Evolutionary conservation across 2,113 vertebrate species (phyloP), one percentile per base, ranked within the genome.

Genomic region (Mobula hypostoma): DNA sequence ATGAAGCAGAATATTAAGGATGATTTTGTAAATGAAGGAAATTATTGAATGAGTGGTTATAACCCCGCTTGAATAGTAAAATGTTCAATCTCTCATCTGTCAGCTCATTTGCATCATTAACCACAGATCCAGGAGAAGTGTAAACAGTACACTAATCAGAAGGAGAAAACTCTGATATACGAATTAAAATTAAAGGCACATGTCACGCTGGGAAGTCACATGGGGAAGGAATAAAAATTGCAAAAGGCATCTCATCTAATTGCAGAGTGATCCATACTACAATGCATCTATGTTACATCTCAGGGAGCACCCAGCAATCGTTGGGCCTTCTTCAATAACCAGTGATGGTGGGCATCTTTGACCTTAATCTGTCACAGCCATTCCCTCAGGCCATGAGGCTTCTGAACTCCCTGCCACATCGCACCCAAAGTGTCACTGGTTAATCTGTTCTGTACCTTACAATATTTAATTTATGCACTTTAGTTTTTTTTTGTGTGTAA

Each of bases 81-180:
- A n/a, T 66, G 29, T 12, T 36, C n/a, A 32, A 90, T 17, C 85
- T 32, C 6, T 90, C 61, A 88, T 88, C 61, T 61, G 83, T 61
- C 58, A 66, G 58, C 29, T 88, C 29, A 90, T 90, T 90, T 66
- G 85, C 85, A 66, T 90, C 61, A 66, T 90, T 88, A 88, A 88
- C 61, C 61, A 68, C 61, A 66, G 85, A 66, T 66, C 58, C 85
- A 66, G 85, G 58, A 66, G 61, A 90, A 66, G 61, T 68, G 48
- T 32, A 90, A 90, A 90, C 29, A 68, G 61, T 58, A 90, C n/a
- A 90, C 58, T 66, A 61, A 87, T 87, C 14, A 29, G 29, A 68
- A 15, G 61, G 63, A 36, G 61, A n/a, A 90, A 90, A n/a, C 4
- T 74, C 72, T n/a, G 61, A 68, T n/a, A 88, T 63, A 66, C 19